Evolutionary conservation across 2,113 vertebrate species (phyloP).

Genomic region (Siphamia tubifer): DNA sequence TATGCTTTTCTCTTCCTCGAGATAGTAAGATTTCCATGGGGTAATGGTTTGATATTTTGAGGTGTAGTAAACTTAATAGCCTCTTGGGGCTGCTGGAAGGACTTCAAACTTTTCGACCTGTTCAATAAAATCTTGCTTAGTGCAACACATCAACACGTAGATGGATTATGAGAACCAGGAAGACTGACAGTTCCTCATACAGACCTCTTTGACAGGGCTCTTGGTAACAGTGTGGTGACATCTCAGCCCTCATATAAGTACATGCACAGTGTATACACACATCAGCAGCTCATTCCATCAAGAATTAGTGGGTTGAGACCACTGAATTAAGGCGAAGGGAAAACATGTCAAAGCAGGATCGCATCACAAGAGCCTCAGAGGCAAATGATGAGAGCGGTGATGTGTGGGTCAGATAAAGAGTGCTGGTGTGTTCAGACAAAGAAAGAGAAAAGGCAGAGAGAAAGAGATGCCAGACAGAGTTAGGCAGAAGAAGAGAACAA

Average conservation of each 20-base stretch:
- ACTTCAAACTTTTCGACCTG: background rate
- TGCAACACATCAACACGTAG: background rate
- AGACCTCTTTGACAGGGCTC: background rate
- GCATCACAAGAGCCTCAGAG: slow-evolving; percentile 37
- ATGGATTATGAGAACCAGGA: background rate
- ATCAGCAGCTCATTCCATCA: slow-evolving; percentile 35
- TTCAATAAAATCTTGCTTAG: background rate
- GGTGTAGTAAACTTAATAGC: background rate
- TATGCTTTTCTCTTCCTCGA: background rate
- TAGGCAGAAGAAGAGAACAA: background rate
- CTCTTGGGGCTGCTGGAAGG: background rate
- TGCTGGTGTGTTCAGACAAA: slow-evolving; percentile 1
- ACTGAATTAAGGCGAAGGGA: slow-evolving; percentile 41
- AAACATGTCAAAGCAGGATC: slow-evolving; percentile 54
- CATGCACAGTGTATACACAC: background rate
- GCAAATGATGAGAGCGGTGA: slow-evolving; percentile 31
- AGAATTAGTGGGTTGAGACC: slow-evolving; percentile 48
- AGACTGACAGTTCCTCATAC: background rate
- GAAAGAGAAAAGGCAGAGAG: background rate
- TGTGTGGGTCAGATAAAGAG: slow-evolving; percentile 13
- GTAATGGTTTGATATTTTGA: background rate
- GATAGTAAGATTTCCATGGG: background rate
- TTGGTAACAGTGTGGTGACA: slow-evolving; percentile 20
- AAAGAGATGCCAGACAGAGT: background rate
- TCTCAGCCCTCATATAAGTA: background rate